Evolutionary conservation across 2,113 vertebrate species (phyloP).

Genomic region (Hyperopisus bebe): DNA sequence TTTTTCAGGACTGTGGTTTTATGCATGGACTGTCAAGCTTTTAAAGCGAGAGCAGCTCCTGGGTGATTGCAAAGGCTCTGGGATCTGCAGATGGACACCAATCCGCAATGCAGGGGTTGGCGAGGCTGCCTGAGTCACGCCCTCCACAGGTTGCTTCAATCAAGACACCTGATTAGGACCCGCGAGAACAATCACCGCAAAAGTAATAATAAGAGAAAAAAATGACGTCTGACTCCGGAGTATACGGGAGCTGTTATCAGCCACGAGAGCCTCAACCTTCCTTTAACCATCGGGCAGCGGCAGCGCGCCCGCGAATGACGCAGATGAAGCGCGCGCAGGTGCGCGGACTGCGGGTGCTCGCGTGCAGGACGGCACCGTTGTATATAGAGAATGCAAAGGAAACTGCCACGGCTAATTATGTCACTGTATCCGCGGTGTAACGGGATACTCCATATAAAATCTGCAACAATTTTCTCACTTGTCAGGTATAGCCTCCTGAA

Average conservation of each 20-base stretch:
- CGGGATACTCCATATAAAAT: neutral
- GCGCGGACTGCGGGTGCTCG: too few relatives aligned
- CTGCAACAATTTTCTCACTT: neutral
- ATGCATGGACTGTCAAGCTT: neutral
- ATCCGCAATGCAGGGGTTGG: conserved; percentile 9
- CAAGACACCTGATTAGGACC: conserved; percentile 28
- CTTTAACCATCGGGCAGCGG: neutral
- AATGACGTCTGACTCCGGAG: neutral
- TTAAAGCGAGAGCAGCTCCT: neutral
- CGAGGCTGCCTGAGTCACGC: neutral
- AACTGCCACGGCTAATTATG: neutral
- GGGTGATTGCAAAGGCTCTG: neutral
- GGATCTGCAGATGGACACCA: neutral
- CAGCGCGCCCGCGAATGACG: neutral
- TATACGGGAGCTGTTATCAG: neutral
- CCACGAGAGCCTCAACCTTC: neutral
- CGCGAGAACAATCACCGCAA: conserved; percentile 30
- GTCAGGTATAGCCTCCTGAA: neutral
- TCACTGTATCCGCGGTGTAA: neutral
- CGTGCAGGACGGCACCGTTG: neutral
- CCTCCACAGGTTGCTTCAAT: conserved; percentile 7
- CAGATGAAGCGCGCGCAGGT: neutral
- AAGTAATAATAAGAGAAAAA: neutral
- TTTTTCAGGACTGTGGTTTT: neutral
- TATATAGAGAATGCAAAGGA: neutral